These are phyloP conservation scores for Artibeus jamaicensis DNA, from an alignment of 2,797 vertebrate genomes.

Conservation along the genomic window DNA sequence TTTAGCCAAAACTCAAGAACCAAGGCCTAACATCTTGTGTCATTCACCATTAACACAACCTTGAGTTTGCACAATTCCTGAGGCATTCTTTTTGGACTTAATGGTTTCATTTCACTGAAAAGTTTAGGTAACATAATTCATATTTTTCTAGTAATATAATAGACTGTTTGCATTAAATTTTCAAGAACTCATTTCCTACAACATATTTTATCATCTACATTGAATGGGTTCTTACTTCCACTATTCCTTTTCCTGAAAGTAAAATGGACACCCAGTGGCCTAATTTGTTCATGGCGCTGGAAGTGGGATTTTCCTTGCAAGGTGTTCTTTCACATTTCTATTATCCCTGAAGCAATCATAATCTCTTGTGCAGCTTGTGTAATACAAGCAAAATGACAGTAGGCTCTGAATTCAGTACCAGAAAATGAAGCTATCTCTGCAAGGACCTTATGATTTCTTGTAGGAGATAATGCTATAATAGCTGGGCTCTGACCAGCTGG, in stretches of 20 bases:
- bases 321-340: neutral
- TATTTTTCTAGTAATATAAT: neutral
- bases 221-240: neutral
- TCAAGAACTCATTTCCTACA: neutral
- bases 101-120: neutral
- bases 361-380: neutral
- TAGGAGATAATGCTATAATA: neutral
- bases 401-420: neutral
- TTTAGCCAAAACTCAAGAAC: neutral
- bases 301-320: neutral
- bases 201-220: neutral
- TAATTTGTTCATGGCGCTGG: neutral
- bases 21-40: too few relatives aligned
- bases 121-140: neutral
- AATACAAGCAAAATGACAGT: neutral
- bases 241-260: neutral
- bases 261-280: neutral
- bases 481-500: neutral
- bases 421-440: neutral
- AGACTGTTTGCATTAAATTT: neutral
- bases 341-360: neutral
- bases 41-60: neutral
- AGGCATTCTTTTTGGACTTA: neutral
- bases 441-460: neutral
- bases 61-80: neutral